Conservation (phyloP, 1,140 invertebrate genomes). For the Temnothorax nylanderi region DNA sequence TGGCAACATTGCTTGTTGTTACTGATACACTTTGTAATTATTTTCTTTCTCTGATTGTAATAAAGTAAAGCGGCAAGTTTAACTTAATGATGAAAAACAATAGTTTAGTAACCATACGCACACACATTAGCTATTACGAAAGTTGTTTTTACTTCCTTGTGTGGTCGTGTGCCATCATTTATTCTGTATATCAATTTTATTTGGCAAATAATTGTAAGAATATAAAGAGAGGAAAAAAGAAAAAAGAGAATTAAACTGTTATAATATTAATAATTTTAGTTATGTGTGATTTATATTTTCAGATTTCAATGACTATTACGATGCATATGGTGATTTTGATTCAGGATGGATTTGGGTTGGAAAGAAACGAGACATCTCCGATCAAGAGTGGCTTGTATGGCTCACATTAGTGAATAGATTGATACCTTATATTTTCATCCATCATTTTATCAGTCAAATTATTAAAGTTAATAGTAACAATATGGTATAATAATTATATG, state of each 20-base stretch:
- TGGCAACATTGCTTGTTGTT: too few relatives aligned
- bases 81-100: conserved; percentile 34
- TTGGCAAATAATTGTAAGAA: conserved; percentile 77
- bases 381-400: conserved; percentile 87
- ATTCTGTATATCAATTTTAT: conserved; percentile 80
- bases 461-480: conserved; percentile 73
- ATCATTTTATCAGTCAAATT: conserved; percentile 79
- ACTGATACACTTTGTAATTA: background rate
- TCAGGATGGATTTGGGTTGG: conserved; percentile 84
- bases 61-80: conserved; percentile 12
- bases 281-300: conserved; percentile 55
- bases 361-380: conserved; percentile 84
- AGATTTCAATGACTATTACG: conserved; percentile 80
- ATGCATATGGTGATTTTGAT: conserved; percentile 79
- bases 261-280: conserved; percentile 10
- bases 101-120: background rate
- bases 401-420: conserved; percentile 81
- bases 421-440: conserved; percentile 82
- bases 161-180: conserved; percentile 79
- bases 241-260: background rate
- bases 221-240: conserved; percentile 27
- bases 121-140: conserved; percentile 65
- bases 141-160: conserved; percentile 72
- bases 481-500: conserved; percentile 55
- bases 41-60: background rate